phyloP scores from a whole-genome alignment of 2,888 invertebrate species.

The Helobdella robusta region DNA sequence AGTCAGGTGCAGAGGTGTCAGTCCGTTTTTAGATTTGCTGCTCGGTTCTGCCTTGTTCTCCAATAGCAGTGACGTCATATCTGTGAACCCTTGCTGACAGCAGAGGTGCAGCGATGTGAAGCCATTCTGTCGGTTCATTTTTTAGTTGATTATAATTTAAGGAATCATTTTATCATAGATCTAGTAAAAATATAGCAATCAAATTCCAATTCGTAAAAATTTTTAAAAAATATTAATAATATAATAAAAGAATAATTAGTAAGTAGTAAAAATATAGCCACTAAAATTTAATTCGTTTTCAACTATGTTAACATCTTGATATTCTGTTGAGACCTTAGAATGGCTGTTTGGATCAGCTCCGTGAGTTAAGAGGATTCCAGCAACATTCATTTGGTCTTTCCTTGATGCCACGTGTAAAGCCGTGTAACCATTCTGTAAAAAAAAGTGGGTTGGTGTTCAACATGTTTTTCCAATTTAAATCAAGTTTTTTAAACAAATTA shows the following conservation, averaged over 20 bases:
- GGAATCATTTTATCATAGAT: no score
- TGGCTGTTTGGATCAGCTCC: slow-evolving; percentile 22
- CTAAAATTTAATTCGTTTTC: no score
- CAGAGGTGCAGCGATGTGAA: slow-evolving; percentile 90
- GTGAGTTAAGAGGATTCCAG: slow-evolving; percentile 19
- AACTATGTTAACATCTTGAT: no score
- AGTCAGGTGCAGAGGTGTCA: slow-evolving; percentile 25
- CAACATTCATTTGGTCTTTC: slow-evolving; percentile 26
- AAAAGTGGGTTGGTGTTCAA: no score
- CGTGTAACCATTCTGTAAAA: slow-evolving; percentile 31
- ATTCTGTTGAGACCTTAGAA: no score
- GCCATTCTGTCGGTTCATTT: slow-evolving; percentile 56
- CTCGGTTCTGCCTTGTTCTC: slow-evolving; percentile 86
- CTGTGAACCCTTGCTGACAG: slow-evolving; percentile 82
- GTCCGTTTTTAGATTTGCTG: slow-evolving; percentile 50
- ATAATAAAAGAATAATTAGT: no score
- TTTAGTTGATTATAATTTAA: no score
- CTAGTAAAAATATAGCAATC: no score
- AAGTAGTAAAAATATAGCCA: no score
- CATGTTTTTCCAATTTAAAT: not conserved
- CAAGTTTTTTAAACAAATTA: not conserved
- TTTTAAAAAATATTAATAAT: no score
- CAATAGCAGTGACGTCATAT: slow-evolving; percentile 85
- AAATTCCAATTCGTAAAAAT: no score
- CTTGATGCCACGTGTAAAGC: slow-evolving; percentile 27